Evolutionary conservation across 30 jellyfish, hydroid and myxozoan genomes (phyloP).

Genomic region (Mastigias papua): DNA sequence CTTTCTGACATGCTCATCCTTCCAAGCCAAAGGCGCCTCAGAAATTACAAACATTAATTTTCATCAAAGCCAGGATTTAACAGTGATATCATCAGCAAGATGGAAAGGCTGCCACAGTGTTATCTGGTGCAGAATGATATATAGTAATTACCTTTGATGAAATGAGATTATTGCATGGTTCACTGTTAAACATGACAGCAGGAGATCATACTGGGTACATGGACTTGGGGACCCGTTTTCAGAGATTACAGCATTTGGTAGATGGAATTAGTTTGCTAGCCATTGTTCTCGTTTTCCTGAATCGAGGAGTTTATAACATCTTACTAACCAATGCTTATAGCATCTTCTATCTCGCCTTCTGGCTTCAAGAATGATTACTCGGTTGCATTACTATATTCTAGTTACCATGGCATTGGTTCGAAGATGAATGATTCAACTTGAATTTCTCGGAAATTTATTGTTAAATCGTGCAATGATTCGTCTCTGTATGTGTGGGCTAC

Average conservation of each 20-base stretch:
- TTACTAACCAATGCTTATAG: too few relatives aligned
- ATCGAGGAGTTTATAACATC: constrained; percentile 28
- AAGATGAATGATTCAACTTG: too few relatives aligned
- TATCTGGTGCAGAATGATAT: constrained; percentile 45
- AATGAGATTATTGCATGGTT: constrained; percentile 33
- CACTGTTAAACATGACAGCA: constrained; percentile 12
- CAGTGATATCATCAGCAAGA: constrained; percentile 15
- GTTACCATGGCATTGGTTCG: too few relatives aligned
- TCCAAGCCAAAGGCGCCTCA: constrained; percentile 34
- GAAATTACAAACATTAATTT: constrained; percentile 51
- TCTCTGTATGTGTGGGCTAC: too few relatives aligned
- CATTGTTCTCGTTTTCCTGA: constrained; percentile 41
- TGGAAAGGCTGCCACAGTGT: constrained; percentile 13
- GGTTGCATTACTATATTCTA: too few relatives aligned
- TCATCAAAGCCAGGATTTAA: constrained; percentile 46
- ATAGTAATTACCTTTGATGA: constrained; percentile 50
- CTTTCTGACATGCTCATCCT: constrained; percentile 30
- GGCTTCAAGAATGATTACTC: too few relatives aligned
- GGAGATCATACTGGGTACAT: constrained; percentile 44
- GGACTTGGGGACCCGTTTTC: constrained; percentile 59
- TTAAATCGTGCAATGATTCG: too few relatives aligned
- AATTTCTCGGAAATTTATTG: too few relatives aligned
- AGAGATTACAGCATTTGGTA: constrained; percentile 7
- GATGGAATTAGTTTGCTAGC: not conserved
- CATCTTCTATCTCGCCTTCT: too few relatives aligned